Percentiles rank a stretch among this genome's conserved stretches.
Evolutionary conservation across 35 echinoderm and acorn worm species (phyloP).

Genomic region (Apostichopus japonicus): DNA sequence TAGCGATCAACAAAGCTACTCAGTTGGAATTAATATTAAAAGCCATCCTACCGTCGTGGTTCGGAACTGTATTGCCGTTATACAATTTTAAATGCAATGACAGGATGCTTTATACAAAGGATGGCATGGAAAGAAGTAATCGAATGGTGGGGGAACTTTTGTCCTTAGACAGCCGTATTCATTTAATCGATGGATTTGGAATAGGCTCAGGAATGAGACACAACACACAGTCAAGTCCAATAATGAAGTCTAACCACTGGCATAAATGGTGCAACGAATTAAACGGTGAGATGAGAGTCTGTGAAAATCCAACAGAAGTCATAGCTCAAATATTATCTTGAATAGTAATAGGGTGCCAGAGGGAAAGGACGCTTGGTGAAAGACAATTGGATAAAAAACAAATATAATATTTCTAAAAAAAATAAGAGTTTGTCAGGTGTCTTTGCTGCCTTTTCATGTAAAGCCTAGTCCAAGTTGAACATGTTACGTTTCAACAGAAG

Average conservation of each 20-base stretch:
- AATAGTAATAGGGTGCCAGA: background rate
- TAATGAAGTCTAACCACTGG: background rate
- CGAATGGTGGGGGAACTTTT: background rate
- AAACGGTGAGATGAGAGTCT: slow-evolving; percentile 24
- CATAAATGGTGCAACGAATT: slow-evolving; percentile 20
- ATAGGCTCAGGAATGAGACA: slow-evolving; percentile 24
- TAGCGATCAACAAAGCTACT: background rate
- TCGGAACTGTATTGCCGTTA: background rate
- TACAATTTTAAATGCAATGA: background rate
- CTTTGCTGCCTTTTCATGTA: slow-evolving; percentile 13
- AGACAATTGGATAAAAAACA: background rate
- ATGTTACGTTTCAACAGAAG: slow-evolving; percentile 8
- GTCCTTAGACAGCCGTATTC: background rate
- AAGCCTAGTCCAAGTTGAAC: background rate
- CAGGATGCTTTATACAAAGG: background rate
- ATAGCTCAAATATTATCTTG: background rate
- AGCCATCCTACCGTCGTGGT: background rate
- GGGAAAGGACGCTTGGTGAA: background rate
- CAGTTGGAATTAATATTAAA: background rate
- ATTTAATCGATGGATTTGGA: background rate
- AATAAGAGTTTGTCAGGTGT: background rate
- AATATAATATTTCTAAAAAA: background rate
- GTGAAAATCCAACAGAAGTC: slow-evolving; percentile 22
- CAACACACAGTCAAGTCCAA: background rate
- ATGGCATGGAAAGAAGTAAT: background rate